A percentile compares a stretch with the other conserved stretches of the same genome.
Conservation (phyloP, 2,113 vertebrate genomes). For the Pandion haliaetus region DNA sequence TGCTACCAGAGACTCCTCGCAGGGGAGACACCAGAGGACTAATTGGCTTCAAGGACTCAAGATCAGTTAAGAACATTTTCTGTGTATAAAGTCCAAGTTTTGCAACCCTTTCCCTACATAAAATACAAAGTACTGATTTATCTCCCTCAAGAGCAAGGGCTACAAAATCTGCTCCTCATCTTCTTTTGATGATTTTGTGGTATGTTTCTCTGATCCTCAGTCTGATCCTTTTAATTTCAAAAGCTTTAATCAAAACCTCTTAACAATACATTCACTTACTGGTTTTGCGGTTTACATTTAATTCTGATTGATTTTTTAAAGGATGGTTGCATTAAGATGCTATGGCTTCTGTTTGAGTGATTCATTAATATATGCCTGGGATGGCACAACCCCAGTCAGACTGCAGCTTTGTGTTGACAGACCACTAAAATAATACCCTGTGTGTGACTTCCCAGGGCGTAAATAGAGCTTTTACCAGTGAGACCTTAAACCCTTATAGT, state of each 20-base stretch:
- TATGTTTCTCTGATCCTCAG: slow-evolving; percentile 37
- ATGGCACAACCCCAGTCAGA: slow-evolving; percentile 47
- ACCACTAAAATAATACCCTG: slow-evolving; percentile 60
- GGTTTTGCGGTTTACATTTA: slow-evolving; percentile 32
- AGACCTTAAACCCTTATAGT: not conserved
- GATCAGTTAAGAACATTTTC: not conserved
- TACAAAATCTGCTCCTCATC: slow-evolving; percentile 63
- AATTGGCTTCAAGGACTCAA: not conserved
- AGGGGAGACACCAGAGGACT: not conserved
- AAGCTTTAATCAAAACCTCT: slow-evolving; percentile 62
- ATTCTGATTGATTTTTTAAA: slow-evolving; percentile 52
- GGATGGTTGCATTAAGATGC: slow-evolving; percentile 32
- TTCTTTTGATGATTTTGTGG: slow-evolving; percentile 61
- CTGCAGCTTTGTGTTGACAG: slow-evolving; percentile 50
- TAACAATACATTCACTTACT: slow-evolving; percentile 33
- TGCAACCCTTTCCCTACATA: not conserved
- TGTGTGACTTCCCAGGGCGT: not conserved
- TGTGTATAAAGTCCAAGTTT: not conserved
- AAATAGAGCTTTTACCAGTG: not conserved
- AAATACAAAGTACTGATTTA: slow-evolving; percentile 39
- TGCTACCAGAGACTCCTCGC: accelerated
- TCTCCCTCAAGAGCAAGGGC: slow-evolving; percentile 42
- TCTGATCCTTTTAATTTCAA: slow-evolving; percentile 60
- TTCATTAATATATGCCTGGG: slow-evolving; percentile 50
- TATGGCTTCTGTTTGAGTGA: slow-evolving; percentile 30